Evolutionary conservation across 1,140 invertebrate genomes (phyloP), one percentile per base, ranked within the genome.

Genomic region (Anadara kagoshimensis): DNA sequence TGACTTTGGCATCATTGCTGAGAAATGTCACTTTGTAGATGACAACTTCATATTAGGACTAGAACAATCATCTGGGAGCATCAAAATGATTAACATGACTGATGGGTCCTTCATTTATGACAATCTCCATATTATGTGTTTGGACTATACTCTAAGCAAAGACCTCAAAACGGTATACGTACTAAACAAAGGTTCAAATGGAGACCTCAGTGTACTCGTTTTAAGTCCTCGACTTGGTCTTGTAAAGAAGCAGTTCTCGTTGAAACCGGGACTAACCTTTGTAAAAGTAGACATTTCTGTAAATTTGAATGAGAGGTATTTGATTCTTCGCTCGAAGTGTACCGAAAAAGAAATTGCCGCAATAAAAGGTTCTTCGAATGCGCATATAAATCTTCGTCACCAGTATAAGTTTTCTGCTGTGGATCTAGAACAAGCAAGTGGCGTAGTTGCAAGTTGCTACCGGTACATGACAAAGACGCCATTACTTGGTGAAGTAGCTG

Each of bases 361-460:
- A 8, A 76, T 85, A n/a, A 67, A 77, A 62, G 67, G 57, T 12
- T 51, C 69, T 62, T 82, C 81, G 79, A 84, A 78, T 45, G 83
- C 53, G 1, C 75, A 78, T 12, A 16, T 51, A 11, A 18, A 63
- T 2, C 81, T 84, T 59, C 71, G 58, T 36, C 78, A 81, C 53
- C 77, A 67, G 5, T 67, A 78, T 61, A 69, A 75, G 20, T 84
- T 80, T 64, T 54, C 69, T 58, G 82, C 84, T 12, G 65, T 83
- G 7, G 81, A 85, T 45, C 53, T 85, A 12, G 71, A 58, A 5
- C 66, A 78, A 44, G 59, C 58, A n/a, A 78, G 58, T 58, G 79
- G 81, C 7, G 58, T 41, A 14, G 59, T 78, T 2, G 45, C 79
- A 14, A 69, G 77, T 24, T 83, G 76, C 49, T 69, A 57, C 26